phyloP scores from a whole-genome alignment of 1,140 invertebrate species.

The Formica selysi region DNA sequence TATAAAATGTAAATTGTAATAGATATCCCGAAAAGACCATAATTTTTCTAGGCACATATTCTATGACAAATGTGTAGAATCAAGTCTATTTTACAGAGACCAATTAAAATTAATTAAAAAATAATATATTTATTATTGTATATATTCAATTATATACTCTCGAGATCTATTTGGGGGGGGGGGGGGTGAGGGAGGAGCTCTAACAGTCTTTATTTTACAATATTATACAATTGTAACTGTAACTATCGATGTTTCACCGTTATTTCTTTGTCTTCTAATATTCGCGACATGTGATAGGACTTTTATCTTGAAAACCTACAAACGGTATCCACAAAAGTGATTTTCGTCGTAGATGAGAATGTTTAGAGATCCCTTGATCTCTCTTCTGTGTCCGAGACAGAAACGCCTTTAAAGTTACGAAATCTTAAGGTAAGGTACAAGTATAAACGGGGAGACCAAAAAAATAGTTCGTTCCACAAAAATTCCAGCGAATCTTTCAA shows the following conservation, averaged over 20 bases:
- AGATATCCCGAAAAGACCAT: not conserved
- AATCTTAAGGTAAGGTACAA: not conserved
- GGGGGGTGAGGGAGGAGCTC: no score
- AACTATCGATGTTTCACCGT: not conserved
- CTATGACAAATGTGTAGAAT: not conserved
- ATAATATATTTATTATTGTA: not conserved
- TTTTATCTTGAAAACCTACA: not conserved
- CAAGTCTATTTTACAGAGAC: not conserved
- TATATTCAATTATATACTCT: not conserved
- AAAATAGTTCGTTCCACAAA: constrained; percentile 56
- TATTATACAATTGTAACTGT: not conserved
- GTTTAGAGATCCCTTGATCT: not conserved
- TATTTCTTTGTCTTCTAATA: constrained; percentile 11
- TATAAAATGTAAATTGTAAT: no score
- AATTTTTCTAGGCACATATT: not conserved
- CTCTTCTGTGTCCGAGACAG: constrained; percentile 62
- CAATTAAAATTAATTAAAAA: constrained; percentile 1
- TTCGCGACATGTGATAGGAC: not conserved
- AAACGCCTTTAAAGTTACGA: constrained; percentile 22
- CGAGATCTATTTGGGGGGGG: not conserved
- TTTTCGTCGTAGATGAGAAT: constrained; percentile 9
- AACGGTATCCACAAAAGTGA: not conserved
- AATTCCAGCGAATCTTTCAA: not conserved
- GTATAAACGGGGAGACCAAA: constrained; percentile 40
- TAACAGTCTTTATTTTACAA: constrained; percentile 24